These are phyloP conservation scores for Tangara arthus DNA, from an alignment of 2,797 vertebrate species.

Conservation along the genomic window DNA sequence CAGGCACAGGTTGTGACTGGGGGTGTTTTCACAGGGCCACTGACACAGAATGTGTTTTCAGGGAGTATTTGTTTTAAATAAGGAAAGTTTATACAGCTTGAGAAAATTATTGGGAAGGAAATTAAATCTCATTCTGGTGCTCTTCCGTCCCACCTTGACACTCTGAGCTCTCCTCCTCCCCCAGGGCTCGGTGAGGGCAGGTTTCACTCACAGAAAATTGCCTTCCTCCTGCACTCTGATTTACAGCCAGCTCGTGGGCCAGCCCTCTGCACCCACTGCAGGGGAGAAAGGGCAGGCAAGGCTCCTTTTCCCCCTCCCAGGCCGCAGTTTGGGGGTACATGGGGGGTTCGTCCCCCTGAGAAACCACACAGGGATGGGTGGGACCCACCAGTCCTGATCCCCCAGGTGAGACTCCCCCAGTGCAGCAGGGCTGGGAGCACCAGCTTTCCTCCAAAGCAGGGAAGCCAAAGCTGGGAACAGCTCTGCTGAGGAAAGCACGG, in stretches of 20 bases:
- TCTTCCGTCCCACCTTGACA: conserved; percentile 63
- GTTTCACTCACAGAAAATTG: conserved; percentile 34
- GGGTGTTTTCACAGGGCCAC: conserved; percentile 50
- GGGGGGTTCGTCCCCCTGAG: neutral
- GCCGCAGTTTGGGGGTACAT: neutral
- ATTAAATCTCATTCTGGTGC: conserved; percentile 59
- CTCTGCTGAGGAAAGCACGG: fast-evolving
- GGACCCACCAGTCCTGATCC: neutral
- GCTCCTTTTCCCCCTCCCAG: neutral
- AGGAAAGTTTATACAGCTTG: conserved; percentile 75
- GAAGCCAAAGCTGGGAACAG: neutral
- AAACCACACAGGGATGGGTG: neutral
- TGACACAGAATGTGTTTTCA: conserved; percentile 63
- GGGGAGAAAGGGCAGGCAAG: neutral
- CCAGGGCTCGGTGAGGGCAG: conserved; percentile 19
- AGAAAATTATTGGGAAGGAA: conserved; percentile 75
- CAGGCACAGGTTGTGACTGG: conserved; percentile 56
- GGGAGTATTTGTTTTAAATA: conserved; percentile 69
- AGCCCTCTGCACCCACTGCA: neutral
- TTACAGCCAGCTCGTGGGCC: neutral
- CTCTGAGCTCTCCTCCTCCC: conserved; percentile 21
- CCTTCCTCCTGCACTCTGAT: neutral
- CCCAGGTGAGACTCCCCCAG: neutral
- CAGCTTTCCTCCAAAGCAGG: neutral
- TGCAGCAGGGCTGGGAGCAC: neutral